Evolutionary conservation across 2,113 vertebrate genomes (phyloP).

Genomic region (Solenodon paradoxus): DNA sequence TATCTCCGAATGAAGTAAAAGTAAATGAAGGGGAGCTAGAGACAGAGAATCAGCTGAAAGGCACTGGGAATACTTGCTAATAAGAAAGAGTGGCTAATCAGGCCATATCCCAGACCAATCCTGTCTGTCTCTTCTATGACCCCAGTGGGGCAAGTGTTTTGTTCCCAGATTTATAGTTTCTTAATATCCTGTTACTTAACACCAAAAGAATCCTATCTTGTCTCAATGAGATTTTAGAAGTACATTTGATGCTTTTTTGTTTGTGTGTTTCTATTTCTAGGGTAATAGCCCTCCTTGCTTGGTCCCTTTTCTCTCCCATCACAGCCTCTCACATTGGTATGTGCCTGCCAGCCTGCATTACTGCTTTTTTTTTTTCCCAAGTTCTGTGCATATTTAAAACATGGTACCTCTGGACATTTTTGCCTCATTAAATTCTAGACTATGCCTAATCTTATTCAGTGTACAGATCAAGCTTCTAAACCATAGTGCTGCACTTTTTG

Average conservation of each 20-base stretch:
- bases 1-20: constrained; percentile 78
- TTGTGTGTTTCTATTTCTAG: constrained; percentile 16
- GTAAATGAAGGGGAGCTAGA: constrained; percentile 74
- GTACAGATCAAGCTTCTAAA: constrained; percentile 18
- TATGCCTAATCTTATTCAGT: constrained; percentile 26
- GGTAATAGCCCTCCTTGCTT: background rate
- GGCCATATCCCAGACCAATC: background rate
- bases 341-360: background rate
- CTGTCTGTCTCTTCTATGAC: constrained; percentile 6
- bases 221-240: constrained; percentile 16
- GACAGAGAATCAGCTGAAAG: constrained; percentile 69
- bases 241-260: background rate
- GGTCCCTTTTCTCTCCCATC: background rate
- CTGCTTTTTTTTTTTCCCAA: constrained; percentile 45
- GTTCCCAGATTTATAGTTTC: constrained; percentile 16
- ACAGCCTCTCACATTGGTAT: background rate
- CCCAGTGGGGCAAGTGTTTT: background rate
- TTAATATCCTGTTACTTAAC: background rate
- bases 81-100: constrained; percentile 68
- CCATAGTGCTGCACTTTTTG: constrained; percentile 19
- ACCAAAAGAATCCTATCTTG: constrained; percentile 15
- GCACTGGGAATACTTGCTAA: constrained; percentile 68
- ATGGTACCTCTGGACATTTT: background rate
- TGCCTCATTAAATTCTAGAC: background rate
- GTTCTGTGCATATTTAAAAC: constrained; percentile 30